Percentiles rank a stretch among this genome's conserved stretches.
Conservation (phyloP, 2,797 vertebrate genomes). For the Antrozous pallidus region DNA sequence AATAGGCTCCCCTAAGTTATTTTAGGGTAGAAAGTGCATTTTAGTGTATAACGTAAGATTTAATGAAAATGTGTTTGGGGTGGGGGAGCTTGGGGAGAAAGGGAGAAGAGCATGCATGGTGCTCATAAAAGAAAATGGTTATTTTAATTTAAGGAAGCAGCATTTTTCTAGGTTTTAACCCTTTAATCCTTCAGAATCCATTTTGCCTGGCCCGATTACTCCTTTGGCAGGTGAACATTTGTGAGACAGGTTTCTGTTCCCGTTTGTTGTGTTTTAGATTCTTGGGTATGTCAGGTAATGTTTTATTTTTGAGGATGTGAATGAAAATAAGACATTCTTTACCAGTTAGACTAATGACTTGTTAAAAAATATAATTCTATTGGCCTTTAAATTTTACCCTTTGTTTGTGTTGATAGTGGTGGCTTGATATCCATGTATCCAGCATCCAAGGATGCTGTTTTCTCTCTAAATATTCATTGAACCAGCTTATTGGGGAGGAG, state of each 20-base stretch:
- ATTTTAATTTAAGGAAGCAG: neutral
- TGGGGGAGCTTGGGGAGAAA: neutral
- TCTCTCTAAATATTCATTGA: neutral
- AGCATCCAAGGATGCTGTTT: neutral
- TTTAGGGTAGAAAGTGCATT: neutral
- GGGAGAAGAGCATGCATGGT: neutral
- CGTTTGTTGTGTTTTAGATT: neutral
- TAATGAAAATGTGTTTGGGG: neutral
- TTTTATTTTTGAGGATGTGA: constrained; percentile 6
- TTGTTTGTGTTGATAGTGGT: neutral
- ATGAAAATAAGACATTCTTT: neutral
- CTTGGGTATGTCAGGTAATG: neutral
- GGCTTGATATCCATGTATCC: neutral
- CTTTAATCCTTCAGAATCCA: neutral
- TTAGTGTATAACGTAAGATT: neutral
- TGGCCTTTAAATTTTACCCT: neutral
- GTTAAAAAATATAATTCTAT: neutral
- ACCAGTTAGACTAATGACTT: neutral
- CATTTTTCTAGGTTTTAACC: neutral
- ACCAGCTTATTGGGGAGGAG: neutral
- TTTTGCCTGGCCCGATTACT: neutral
- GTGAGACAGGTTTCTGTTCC: neutral
- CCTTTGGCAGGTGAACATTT: neutral
- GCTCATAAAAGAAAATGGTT: neutral
- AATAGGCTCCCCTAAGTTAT: neutral